Base-by-base conservation (phyloP, 2,113 vertebrate genomes). In the Chauna torquata region DNA sequence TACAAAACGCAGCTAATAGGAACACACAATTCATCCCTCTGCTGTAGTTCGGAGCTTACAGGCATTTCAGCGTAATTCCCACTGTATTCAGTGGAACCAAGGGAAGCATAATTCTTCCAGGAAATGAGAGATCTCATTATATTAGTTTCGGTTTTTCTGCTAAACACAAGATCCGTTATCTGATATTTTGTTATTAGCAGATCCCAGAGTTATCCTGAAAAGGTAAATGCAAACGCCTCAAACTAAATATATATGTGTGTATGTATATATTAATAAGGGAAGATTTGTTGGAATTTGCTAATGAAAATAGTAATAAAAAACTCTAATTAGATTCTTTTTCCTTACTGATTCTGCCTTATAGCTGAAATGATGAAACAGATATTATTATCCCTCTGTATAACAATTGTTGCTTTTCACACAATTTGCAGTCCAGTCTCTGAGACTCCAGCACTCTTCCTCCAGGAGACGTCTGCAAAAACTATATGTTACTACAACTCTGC, bases 391-490 rank as follows among this genome's bases (percentile, higher is more conserved):
- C 42, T 89, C 47, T 80, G 11, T 30, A 91, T 40, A 42, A 52
- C 40, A 71, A 13, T 24, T 87, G 27, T 24, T 90, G 58, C 27
- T 90, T 97, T 95, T 83, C 82, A 84, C 50, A 86, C 27, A 82
- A 76, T 78, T 95, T 85, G 42, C 61, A 82, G 16, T 57, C 68
- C 79, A 54, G 68, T 24, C 44, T 54, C 62, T 86, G 74, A 96
- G 68, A 95, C 42, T 79, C 82, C 81, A 88, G 88, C 93, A 92
- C 59, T 79, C 76, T 94, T 94, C 86, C 82, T 91, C 24, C 59
- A 91, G 78, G 71, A 34, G 0, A 78, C 0, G 24, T 84, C 94
- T 86, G 86, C 68, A 90, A 90, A 86, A 82, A 38, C 32, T 94
- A 4, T 88, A 72, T 20, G 15, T 79, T 94, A 54, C 88, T 84